Conservation (phyloP, 2,797 vertebrate genomes). For the Argya squamiceps region DNA sequence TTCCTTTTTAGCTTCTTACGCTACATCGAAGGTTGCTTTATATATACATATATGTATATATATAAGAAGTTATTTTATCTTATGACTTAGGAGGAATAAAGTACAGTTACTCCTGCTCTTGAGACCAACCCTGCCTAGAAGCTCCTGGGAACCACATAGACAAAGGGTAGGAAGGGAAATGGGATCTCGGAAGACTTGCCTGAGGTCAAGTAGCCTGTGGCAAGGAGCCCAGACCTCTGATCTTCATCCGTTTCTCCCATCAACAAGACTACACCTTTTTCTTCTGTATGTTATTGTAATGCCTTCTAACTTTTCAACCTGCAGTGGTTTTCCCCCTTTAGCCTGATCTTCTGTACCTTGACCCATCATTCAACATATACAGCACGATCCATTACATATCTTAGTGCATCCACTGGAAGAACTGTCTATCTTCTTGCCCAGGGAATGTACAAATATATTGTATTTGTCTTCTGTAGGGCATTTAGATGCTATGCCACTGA, state of each 20-base stretch:
- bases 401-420: background rate
- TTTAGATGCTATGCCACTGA: background rate
- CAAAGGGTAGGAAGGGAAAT: conserved; percentile 2
- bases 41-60: too few species aligned
- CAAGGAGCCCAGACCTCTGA: background rate
- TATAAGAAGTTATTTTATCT: background rate
- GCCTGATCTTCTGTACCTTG: background rate
- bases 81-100: background rate
- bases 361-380: background rate
- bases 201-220: background rate
- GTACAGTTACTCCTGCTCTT: background rate
- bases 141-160: background rate
- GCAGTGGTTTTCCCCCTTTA: background rate
- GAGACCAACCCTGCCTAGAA: background rate
- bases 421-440: background rate
- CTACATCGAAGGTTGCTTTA: background rate
- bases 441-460: background rate
- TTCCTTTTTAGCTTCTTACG: background rate
- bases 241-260: background rate
- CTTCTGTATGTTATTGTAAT: background rate
- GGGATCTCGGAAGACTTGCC: background rate
- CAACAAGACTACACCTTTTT: background rate
- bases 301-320: background rate
- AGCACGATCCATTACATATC: background rate
- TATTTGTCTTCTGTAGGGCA: background rate